Conservation (phyloP, 2,797 vertebrate species). For the Decapterus maruadsi region DNA sequence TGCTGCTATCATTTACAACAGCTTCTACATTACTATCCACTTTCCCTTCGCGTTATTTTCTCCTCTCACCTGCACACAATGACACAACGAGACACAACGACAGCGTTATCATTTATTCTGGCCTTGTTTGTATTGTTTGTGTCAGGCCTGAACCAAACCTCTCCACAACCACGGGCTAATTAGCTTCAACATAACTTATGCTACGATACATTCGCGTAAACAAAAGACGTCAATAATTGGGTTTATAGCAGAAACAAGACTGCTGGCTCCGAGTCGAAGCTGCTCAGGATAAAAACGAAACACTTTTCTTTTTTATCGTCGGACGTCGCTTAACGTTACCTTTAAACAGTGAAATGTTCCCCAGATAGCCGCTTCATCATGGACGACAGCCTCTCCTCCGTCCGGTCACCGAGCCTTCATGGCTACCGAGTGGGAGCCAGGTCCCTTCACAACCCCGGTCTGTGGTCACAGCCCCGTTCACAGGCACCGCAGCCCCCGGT, state of each 20-base stretch:
- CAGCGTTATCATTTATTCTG: neutral
- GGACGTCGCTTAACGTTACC: slow-evolving; percentile 46
- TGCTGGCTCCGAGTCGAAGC: neutral
- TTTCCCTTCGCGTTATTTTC: neutral
- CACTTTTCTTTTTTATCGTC: no score
- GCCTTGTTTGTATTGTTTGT: slow-evolving; percentile 20
- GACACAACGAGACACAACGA: neutral
- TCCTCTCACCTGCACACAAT: no score
- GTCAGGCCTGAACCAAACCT: slow-evolving; percentile 5
- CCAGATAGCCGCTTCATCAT: slow-evolving; percentile 30
- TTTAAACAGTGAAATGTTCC: neutral
- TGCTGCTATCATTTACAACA: slow-evolving; percentile 34
- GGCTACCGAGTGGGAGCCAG: slow-evolving; percentile 31
- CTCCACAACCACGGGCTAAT: neutral
- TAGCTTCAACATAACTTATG: neutral
- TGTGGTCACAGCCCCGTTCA: slow-evolving; percentile 4
- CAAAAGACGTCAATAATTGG: neutral
- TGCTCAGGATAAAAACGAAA: neutral
- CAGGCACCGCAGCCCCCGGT: slow-evolving; percentile 30
- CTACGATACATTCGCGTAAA: neutral
- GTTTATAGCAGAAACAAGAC: neutral
- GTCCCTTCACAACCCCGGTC: slow-evolving; percentile 3
- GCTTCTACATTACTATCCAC: neutral
- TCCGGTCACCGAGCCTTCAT: slow-evolving; percentile 53
- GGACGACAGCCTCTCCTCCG: slow-evolving; percentile 46